Evolutionary conservation across 92 coral and sea anemone species (phyloP), one percentile per base, ranked within the genome.

Genomic region (Desmophyllum pertusum): DNA sequence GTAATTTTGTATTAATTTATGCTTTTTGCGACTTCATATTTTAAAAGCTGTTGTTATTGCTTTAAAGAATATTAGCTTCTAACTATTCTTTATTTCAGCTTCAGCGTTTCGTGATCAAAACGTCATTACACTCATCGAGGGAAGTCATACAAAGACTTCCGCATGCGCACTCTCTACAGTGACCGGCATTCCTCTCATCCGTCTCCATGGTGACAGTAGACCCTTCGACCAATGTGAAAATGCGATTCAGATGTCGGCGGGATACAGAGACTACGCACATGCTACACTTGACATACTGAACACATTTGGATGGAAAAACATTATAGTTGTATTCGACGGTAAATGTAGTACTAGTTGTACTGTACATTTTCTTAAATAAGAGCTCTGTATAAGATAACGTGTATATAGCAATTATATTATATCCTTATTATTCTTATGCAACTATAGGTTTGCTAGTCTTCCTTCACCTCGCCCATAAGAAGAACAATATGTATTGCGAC

Each of bases 161-260:
- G 78, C 83, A 78, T 89, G 90, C 83, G 73, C 88, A n/a, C 64
- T 89, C 5, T 73, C 93, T n/a, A 43, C 83, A 5, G 72, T 91
- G 15, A 70, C 90, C 36, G 75, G 78, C 35, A 64, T 91, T 33
- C 92, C 94, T 3, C 63, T 85, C 2, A 48, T 91, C 53, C 81
- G 85, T 25, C 51, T 89, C 59, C 85, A 64, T 70, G 78, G 73
- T 2, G 50, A 23, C 51, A 37, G 63, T 13, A n/a, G 42, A 7
- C 61, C 70, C 33, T 66, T 36, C 3, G 82, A 65, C 10, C 69
- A 40, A 31, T 89, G 90, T 55, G 51, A 91, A 15, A 39, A 85
- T 6, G 67, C 80, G 35, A 64, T 91, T 9, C 81, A 87, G 63
- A 25, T 91, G 92, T 74, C 89, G 19, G 76, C 93, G 38, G 73